Percentiles rank a stretch among this genome's conserved stretches.
Conservation (phyloP, 2,888 invertebrate genomes). For the Caenorhabditis becei region DNA sequence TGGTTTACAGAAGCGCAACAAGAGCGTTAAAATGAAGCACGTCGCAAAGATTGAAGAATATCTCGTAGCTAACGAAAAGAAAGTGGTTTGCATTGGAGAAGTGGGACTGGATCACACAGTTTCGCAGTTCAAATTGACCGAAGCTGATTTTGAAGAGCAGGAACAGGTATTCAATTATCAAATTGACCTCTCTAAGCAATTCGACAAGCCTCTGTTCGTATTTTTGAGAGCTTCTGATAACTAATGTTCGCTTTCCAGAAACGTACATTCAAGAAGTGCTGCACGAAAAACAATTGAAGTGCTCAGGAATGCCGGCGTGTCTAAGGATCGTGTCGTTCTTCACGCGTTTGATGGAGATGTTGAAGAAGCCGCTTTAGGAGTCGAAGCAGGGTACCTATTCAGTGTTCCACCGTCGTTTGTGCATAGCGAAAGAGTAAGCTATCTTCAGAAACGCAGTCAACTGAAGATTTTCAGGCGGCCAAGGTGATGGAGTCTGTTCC, state of each 20-base stretch:
- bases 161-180: slow-evolving; percentile 82
- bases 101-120: slow-evolving; percentile 83
- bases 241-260: slow-evolving; percentile 78
- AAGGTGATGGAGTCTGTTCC: slow-evolving; percentile 81
- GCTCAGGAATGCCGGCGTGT: slow-evolving; percentile 81
- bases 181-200: slow-evolving; percentile 77
- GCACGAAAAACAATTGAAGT: slow-evolving; percentile 82
- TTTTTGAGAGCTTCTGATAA: neutral
- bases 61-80: slow-evolving; percentile 80
- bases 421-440: slow-evolving; percentile 47
- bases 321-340: slow-evolving; percentile 80
- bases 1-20: slow-evolving; percentile 64
- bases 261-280: slow-evolving; percentile 83
- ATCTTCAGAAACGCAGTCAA: neutral
- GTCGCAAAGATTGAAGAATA: slow-evolving; percentile 80
- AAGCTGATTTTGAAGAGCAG: slow-evolving; percentile 82
- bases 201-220: slow-evolving; percentile 74
- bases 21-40: slow-evolving; percentile 75
- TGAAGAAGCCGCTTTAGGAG: slow-evolving; percentile 82
- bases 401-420: slow-evolving; percentile 82
- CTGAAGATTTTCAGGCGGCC: neutral
- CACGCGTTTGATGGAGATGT: slow-evolving; percentile 83
- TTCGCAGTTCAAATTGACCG: slow-evolving; percentile 80
- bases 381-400: slow-evolving; percentile 82
- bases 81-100: slow-evolving; percentile 82